Evolutionary conservation across 2,888 invertebrate species (phyloP), one percentile per base, ranked within the genome.

Genomic region (Oegoconia quadripuncta): DNA sequence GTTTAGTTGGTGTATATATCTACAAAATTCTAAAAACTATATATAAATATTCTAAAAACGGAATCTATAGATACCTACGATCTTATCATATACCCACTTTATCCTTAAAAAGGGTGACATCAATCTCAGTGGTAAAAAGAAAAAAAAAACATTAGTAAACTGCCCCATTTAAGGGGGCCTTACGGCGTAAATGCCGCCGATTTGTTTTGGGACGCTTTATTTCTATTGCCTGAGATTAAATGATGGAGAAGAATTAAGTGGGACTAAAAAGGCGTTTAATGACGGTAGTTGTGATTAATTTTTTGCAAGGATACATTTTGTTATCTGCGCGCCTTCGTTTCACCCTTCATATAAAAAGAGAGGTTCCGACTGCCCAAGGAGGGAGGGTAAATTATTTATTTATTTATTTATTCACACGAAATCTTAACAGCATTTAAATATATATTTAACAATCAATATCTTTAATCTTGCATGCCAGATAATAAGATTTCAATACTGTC

Each of bases 91-190:
- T 15, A n/a, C 7, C 27, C 28, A 31, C 29, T 37, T 39, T 38
- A 41, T 33, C 40, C 30, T 18, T 17, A 55, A 52, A 57, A 59
- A 55, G 55, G 55, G 48, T 55, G 34, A 23, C 55, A 62, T 62
- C 54, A 52, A 55, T 62, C 58, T 50, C 37, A 15, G 37, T 40
- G 37, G 44, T 14, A 11, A 14, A 14, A 33, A 15, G 18, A 22
- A 50, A 55, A 60, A 59, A 50, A 50, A 46, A 44, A 41, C 58
- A 54, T 60, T 56, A 54, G 57, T 60, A 53, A 60, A 54, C 51
- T 53, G 52, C 42, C 50, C 50, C 51, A 55, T 59, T 61, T 27
- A 3, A 58, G 54, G 49, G 44, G 32, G 43, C 50, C 51, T 54
- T 52, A 48, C 41, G 50, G 41, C 39, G 37, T 48, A 55, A 22